Percentiles rank a stretch among this genome's conserved stretches.
phyloP scores from a whole-genome alignment of 2,888 invertebrate species.

The Hydrotaea cyrtoneurina region DNA sequence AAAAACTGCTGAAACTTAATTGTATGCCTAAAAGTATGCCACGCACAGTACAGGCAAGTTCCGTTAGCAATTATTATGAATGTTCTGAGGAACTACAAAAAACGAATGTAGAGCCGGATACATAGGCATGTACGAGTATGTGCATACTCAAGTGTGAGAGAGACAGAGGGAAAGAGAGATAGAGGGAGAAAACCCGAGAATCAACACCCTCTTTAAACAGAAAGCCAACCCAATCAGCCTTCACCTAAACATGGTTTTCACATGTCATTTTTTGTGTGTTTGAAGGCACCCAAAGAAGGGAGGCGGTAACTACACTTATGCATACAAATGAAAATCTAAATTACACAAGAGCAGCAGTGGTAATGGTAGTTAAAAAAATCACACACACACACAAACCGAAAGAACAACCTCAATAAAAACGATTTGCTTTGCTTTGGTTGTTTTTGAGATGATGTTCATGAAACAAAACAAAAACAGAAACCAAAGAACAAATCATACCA shows the following conservation, averaged over 20 bases:
- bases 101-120: background rate
- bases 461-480: slow-evolving; percentile 2
- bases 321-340: slow-evolving; percentile 61
- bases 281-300: slow-evolving; percentile 32
- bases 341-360: slow-evolving; percentile 41
- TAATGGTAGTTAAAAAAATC: slow-evolving; percentile 16
- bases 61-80: slow-evolving; percentile 61
- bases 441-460: slow-evolving; percentile 53
- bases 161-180: too few species aligned
- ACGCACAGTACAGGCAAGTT: slow-evolving; percentile 37
- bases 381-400: slow-evolving; percentile 13
- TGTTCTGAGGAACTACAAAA: background rate
- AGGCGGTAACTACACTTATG: slow-evolving; percentile 43
- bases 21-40: slow-evolving; percentile 61
- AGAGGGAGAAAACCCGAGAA: background rate
- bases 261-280: slow-evolving; percentile 34
- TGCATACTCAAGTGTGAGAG: too few species aligned
- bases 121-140: too few species aligned
- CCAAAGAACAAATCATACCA: slow-evolving; percentile 34
- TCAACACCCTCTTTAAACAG: slow-evolving; percentile 26
- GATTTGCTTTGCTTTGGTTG: slow-evolving; percentile 8
- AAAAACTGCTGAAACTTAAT: slow-evolving; percentile 53
- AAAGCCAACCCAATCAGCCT: slow-evolving; percentile 48
- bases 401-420: slow-evolving; percentile 60
- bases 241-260: slow-evolving; percentile 39